Conservation (phyloP, 2,888 invertebrate species). For the Cosmia pyralina region DNA sequence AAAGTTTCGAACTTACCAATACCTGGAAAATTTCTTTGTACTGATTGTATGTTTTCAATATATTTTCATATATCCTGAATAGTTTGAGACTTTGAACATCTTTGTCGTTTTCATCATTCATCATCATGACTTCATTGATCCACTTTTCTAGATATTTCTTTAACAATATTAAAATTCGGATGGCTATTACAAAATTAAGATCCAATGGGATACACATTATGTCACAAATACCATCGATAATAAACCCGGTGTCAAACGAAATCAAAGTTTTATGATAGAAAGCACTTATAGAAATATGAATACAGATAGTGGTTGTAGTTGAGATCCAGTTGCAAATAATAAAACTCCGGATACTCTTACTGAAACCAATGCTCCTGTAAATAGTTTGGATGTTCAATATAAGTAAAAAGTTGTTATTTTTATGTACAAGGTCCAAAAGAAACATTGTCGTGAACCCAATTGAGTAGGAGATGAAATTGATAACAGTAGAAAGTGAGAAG, state of each 20-base stretch:
- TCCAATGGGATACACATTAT: constrained; percentile 31
- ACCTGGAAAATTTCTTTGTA: constrained; percentile 10
- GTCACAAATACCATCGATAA: constrained; percentile 11
- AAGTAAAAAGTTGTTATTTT: constrained; percentile 4
- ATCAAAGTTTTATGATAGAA: not conserved
- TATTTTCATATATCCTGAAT: not conserved
- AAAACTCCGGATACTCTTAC: not conserved
- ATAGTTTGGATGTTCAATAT: constrained; percentile 27
- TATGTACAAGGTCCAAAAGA: constrained; percentile 14
- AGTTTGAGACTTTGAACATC: not conserved
- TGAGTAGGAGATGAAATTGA: not conserved
- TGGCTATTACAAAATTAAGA: constrained; percentile 24
- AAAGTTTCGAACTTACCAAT: constrained; percentile 8
- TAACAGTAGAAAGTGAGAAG: not conserved
- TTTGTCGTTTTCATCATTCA: not conserved
- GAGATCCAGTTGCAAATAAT: constrained; percentile 20
- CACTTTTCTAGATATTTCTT: constrained; percentile 13
- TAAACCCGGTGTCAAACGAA: not conserved
- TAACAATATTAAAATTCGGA: constrained; percentile 1
- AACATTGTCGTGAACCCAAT: constrained; percentile 8
- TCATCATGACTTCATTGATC: constrained; percentile 7
- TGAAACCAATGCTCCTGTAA: constrained; percentile 9
- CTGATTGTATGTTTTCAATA: not conserved
- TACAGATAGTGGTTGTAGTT: not conserved
- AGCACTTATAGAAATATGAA: not conserved